Evolutionary conservation across 1,140 invertebrate species (phyloP), one percentile per base, ranked within the genome.

Genomic region (Propsilocerus akamusi): DNA sequence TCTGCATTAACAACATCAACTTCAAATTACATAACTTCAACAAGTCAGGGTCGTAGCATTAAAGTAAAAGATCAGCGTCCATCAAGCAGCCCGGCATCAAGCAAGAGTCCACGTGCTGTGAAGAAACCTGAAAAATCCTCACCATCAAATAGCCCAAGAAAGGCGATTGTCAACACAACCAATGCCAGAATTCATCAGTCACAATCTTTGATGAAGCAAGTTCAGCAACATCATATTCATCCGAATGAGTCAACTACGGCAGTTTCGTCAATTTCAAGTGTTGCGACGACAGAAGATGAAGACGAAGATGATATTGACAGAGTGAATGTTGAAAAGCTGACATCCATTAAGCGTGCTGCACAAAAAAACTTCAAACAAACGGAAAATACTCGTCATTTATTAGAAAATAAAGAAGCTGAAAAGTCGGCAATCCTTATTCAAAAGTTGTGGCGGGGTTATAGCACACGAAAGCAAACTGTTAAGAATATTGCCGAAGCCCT

Each of bases 361-460:
- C 64, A 68, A 46, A 49, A 49, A 2, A 49, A 49, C 52, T 51
- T 65, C 17, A 41, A 41, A 41, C 34, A 41, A 41, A 6, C 22
- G 5, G 65, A 67, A 11, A 67, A 64, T 50, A 67, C 17, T 41
- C 34, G 22, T 17, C 34, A 41, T 2, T 41, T 41, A 20, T 6
- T 41, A 20, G 34, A 41, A 10, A 23, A 49, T 23, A 20, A 28
- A 49, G 55, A 57, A 12, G 64, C 60, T 0, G 63, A 65, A 49
- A 57, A 58, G 5, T 65, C 86, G 23, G 88, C 86, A 0, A 74
- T 82, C 22, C 79, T 76, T 25, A 91, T 94, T 59, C 90, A 93
- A 68, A 81, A 81, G 60, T 76, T 83, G 61, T 94, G 89, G 90
- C 67, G 87, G 32, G 88, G 90, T 0, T 92, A 88, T 66, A 74